Conservation (phyloP, 2,888 invertebrate genomes). For the Yponomeuta evonymella region DNA sequence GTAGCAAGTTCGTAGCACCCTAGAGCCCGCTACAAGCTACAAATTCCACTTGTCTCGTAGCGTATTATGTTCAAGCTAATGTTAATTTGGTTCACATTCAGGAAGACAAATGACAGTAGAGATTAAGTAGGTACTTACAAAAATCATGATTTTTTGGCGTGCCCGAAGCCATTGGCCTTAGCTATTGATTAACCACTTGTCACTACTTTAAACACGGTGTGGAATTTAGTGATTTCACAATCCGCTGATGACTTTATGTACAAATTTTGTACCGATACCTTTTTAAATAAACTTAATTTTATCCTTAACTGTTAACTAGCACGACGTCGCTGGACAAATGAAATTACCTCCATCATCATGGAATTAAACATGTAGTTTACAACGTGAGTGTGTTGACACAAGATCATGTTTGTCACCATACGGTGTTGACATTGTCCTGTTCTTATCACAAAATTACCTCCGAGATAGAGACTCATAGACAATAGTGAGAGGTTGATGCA, state of each 20-base stretch:
- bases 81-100: no score
- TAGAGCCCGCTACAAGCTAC: not conserved
- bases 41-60: not conserved
- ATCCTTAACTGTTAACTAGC: not conserved
- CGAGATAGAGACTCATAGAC: not conserved
- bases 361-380: not conserved
- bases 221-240: no score
- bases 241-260: no score
- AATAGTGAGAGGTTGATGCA: not conserved
- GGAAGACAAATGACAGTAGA: no score
- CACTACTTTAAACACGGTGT: not conserved
- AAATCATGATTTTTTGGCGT: constrained; percentile 49
- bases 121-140: constrained; percentile 46
- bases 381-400: constrained; percentile 6
- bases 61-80: not conserved
- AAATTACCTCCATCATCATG: not conserved
- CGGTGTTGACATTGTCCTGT: not conserved
- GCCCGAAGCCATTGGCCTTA: constrained; percentile 26
- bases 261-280: no score
- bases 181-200: constrained; percentile 15
- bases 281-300: not conserved
- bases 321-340: not conserved
- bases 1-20: not conserved
- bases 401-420: not conserved
- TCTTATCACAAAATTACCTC: not conserved